Evolutionary conservation across 2,113 vertebrate species (phyloP).

Genomic region (Tetrao urogallus): DNA sequence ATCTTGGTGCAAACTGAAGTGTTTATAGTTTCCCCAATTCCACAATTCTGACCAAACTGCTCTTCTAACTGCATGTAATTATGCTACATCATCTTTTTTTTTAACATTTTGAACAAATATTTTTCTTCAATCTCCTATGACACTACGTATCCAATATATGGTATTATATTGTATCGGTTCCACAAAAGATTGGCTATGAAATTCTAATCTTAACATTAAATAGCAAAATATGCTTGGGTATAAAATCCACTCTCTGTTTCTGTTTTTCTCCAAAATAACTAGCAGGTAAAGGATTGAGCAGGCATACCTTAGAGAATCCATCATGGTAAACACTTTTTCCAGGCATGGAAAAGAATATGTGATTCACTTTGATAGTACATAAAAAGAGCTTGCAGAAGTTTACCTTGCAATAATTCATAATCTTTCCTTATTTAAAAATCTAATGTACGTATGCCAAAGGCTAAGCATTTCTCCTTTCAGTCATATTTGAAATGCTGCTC

Average conservation of each 20-base stretch:
- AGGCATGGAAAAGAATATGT: background rate
- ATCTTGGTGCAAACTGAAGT: background rate
- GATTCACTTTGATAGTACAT: background rate
- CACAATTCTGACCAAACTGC: background rate
- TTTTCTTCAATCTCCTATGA: background rate
- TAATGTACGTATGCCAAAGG: too few species aligned
- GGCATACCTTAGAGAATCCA: background rate
- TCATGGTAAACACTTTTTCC: rapidly evolving
- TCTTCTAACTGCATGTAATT: background rate
- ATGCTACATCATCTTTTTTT: background rate
- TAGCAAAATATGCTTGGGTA: background rate
- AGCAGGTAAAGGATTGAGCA: background rate
- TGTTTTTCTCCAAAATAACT: background rate
- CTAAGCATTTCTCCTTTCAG: background rate
- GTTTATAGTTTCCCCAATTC: background rate
- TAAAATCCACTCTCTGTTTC: background rate
- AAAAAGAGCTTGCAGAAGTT: background rate
- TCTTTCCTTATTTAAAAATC: background rate
- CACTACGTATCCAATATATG: background rate
- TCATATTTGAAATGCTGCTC: background rate
- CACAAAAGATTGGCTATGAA: background rate
- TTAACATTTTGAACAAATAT: background rate
- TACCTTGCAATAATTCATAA: background rate
- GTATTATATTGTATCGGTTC: background rate
- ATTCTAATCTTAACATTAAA: background rate